Conservation (phyloP, 2,888 invertebrate species). For the Clanis bilineata region DNA sequence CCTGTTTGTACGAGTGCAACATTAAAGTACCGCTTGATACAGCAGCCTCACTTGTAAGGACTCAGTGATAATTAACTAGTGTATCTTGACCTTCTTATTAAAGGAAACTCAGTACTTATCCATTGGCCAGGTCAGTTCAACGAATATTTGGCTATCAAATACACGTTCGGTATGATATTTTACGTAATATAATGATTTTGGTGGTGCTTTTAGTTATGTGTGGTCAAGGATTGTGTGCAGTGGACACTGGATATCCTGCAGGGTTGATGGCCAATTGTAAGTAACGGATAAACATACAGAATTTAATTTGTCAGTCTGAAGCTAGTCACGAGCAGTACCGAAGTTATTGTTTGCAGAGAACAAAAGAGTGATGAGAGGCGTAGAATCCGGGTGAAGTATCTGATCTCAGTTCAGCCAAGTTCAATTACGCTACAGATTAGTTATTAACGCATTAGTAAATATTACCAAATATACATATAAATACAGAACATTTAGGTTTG, state of each 20-base stretch:
- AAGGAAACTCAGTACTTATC: slow-evolving; percentile 46
- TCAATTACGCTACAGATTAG: too few relatives aligned
- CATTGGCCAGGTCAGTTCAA: slow-evolving; percentile 37
- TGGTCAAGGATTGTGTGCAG: slow-evolving; percentile 30
- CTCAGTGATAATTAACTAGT: slow-evolving; percentile 15
- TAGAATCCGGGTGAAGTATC: too few relatives aligned
- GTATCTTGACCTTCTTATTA: slow-evolving; percentile 38
- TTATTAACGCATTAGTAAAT: too few relatives aligned
- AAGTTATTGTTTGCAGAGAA: too few relatives aligned
- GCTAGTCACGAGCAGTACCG: too few relatives aligned
- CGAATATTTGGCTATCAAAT: slow-evolving; percentile 37
- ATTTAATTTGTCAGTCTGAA: too few relatives aligned
- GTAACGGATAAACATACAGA: slow-evolving; percentile 29
- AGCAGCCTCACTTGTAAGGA: not conserved
- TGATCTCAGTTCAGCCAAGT: too few relatives aligned
- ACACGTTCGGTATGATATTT: slow-evolving; percentile 32
- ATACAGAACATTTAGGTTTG: too few relatives aligned
- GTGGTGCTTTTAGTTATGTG: slow-evolving; percentile 28
- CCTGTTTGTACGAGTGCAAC: not conserved
- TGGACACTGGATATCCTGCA: slow-evolving; percentile 57
- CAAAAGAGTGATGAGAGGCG: too few relatives aligned
- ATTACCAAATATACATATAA: too few relatives aligned
- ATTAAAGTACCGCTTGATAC: not conserved
- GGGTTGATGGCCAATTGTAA: slow-evolving; percentile 68
- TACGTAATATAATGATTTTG: slow-evolving; percentile 17